Evolutionary conservation across 2,113 vertebrate genomes (phyloP), one percentile per base, ranked within the genome.

Genomic region (Lanius ludovicianus): DNA sequence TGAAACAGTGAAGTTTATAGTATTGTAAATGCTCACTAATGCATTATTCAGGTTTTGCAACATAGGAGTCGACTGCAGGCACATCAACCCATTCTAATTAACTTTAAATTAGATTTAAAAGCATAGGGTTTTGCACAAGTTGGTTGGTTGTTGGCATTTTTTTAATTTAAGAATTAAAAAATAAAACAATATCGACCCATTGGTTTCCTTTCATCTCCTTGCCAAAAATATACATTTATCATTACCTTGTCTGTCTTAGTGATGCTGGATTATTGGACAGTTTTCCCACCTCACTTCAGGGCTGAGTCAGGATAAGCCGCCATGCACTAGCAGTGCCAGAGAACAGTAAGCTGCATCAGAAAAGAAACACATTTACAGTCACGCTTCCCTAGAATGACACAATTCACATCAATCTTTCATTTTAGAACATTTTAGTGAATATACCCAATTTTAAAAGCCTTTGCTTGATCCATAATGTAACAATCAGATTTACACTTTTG

Each of bases 251-350:
- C 59, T 71, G n/a, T 50, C 68, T 92, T 35, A 78, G 24, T 78
- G 90, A 60, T 76, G 55, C 52, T 76, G 53, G 37, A 70, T 63
- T 74, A 50, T 6, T 22, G 42, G 62, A 75, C 30, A 57, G 52
- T 70, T 82, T 90, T 86, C 33, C 82, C 73, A 56, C 93, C 75
- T 96, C 80, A 96, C 81, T 96, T 94, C 89, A 88, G 86, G 57
- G 62, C 76, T 87, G 44, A 84, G 44, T 41, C 10, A 83, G 69
- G 89, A 77, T 57, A 78, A 93, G 75, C 33, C 50, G 86, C 97
- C 97, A 97, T 97, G 84, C 95, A 96, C 91, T 74, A 13, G 5
- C 35, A 79, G 46, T 57, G 49, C 25, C 78, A 87, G 55, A 55
- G 83, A 78, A 73, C 56, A 77, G 78, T 13, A 87, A 94, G 35